A percentile compares a stretch with the other conserved stretches of the same genome.
Evolutionary conservation across 2,113 vertebrate species (phyloP).

Genomic region (Grus americana): DNA sequence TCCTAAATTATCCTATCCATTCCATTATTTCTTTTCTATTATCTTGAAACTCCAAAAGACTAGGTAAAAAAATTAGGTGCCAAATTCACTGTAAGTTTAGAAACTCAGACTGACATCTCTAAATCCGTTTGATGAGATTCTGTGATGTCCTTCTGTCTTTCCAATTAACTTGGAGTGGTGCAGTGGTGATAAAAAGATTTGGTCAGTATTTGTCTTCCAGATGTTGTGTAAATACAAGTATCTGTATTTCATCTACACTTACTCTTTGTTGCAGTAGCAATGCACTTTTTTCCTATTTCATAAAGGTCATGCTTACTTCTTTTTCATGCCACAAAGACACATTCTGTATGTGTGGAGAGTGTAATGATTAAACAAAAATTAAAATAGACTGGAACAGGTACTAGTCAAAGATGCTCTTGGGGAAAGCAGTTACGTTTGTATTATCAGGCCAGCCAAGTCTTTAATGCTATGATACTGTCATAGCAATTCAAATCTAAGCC

Average conservation of each 20-base stretch:
- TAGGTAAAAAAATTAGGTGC: slow-evolving; percentile 61
- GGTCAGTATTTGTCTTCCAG: slow-evolving; percentile 25
- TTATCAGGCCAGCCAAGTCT: slow-evolving; percentile 35
- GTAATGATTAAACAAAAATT: slow-evolving; percentile 1
- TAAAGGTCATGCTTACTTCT: slow-evolving; percentile 16
- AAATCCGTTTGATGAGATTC: slow-evolving; percentile 59
- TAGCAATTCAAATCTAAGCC: slow-evolving; percentile 34
- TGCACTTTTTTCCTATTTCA: background rate
- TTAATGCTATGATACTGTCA: slow-evolving; percentile 26
- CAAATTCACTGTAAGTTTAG: slow-evolving; percentile 65
- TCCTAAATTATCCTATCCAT: slow-evolving; percentile 68
- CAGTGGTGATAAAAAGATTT: slow-evolving; percentile 31
- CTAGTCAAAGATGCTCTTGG: slow-evolving; percentile 20
- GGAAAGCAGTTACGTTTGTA: slow-evolving; percentile 19
- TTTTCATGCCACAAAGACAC: background rate
- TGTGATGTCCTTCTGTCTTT: slow-evolving; percentile 43
- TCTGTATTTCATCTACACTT: slow-evolving; percentile 13
- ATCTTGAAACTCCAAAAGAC: slow-evolving; percentile 33
- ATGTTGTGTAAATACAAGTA: slow-evolving; percentile 33
- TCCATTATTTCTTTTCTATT: slow-evolving; percentile 68
- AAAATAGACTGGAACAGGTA: background rate
- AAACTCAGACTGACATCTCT: slow-evolving; percentile 50
- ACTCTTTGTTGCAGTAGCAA: background rate
- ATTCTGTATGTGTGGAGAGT: background rate
- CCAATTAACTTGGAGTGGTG: slow-evolving; percentile 38